Conservation (phyloP, 2,113 vertebrate genomes). For the Dromas ardeola region DNA sequence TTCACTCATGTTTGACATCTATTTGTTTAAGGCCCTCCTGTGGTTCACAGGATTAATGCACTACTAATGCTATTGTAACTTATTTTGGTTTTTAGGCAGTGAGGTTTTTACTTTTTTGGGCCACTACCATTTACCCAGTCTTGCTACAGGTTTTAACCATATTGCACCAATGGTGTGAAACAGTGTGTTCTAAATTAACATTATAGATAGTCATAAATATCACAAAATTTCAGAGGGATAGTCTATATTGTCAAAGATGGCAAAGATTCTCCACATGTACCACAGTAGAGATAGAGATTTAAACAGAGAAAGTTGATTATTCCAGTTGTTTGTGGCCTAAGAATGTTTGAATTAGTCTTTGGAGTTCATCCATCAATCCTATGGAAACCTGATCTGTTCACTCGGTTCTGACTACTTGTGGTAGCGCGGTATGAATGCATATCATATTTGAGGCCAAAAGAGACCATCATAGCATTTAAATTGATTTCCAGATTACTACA, state of each 20-base stretch:
- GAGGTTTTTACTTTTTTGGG: not conserved
- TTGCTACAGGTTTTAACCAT: not conserved
- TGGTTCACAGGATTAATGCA: not conserved
- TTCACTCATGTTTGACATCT: not conserved
- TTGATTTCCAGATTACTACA: not conserved
- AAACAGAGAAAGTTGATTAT: not conserved
- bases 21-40: not conserved
- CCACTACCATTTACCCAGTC: not conserved
- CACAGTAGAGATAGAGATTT: not conserved
- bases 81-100: not conserved
- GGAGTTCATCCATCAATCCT: not conserved
- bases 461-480: not conserved
- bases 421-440: not conserved
- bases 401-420: not conserved
- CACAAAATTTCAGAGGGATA: not conserved
- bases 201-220: not conserved
- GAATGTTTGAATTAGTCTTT: not conserved
- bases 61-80: not conserved
- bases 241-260: not conserved
- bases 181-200: not conserved
- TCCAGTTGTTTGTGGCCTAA: not conserved
- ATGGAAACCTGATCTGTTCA: not conserved
- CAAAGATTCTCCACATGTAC: not conserved
- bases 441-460: not conserved
- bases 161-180: not conserved